phyloP scores from a whole-genome alignment of 2,113 vertebrate species.

The Oryzias javanicus region DNA sequence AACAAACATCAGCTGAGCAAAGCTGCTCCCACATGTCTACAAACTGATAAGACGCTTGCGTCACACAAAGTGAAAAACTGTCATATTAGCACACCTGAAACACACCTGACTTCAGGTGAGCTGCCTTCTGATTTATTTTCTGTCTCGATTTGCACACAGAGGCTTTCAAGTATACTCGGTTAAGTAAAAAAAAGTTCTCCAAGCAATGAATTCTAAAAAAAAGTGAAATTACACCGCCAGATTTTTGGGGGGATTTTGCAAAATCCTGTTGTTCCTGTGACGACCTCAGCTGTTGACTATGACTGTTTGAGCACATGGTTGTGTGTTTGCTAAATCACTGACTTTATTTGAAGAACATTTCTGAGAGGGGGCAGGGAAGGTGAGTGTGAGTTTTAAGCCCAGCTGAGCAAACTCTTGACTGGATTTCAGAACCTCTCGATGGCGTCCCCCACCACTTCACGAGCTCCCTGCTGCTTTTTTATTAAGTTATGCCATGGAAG shows the following conservation, averaged over 20 bases:
- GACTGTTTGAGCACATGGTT: conserved; percentile 42
- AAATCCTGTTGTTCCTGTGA: too few species aligned
- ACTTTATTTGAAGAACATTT: conserved; percentile 68
- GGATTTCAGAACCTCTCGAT: conserved; percentile 74
- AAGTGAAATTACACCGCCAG: background rate
- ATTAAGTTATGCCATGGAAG: too few species aligned
- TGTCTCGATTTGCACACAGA: too few species aligned
- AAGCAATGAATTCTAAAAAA: background rate
- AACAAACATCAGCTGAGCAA: conserved; percentile 19
- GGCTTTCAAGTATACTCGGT: background rate
- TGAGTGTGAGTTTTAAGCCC: conserved; percentile 47
- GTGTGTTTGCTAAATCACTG: conserved; percentile 62
- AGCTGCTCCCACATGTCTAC: conserved; percentile 38
- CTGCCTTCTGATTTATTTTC: background rate
- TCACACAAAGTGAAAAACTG: conserved; percentile 49
- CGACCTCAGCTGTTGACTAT: conserved; percentile 30
- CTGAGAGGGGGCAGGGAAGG: conserved; percentile 46
- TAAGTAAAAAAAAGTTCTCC: background rate
- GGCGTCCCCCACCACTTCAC: conserved; percentile 39
- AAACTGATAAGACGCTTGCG: conserved; percentile 27
- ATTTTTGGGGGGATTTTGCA: too few species aligned
- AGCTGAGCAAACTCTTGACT: conserved; percentile 77
- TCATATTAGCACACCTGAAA: conserved; percentile 54
- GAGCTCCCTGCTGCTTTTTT: too few species aligned
- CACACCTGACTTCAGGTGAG: conserved; percentile 43